Evolutionary conservation across 2,888 invertebrate species (phyloP).

Genomic region (Petrolisthes manimaculis): DNA sequence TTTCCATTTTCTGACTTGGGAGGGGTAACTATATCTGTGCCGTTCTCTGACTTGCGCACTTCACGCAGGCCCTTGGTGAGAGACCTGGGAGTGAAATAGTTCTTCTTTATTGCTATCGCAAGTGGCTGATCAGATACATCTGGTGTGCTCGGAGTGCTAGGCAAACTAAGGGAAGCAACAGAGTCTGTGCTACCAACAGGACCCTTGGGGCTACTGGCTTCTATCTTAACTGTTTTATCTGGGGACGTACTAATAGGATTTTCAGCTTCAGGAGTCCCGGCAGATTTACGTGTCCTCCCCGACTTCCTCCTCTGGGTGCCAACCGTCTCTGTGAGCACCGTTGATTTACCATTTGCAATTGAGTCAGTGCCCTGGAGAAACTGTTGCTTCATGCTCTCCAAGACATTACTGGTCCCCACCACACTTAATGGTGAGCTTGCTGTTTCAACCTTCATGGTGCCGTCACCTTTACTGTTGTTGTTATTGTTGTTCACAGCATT

Average conservation of each 20-base stretch:
- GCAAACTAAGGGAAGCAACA: slow-evolving; percentile 13
- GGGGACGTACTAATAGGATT: slow-evolving; percentile 38
- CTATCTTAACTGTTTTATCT: slow-evolving; percentile 44
- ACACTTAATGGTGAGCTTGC: slow-evolving; percentile 47
- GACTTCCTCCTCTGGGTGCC: slow-evolving; percentile 49
- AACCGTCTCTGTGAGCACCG: slow-evolving; percentile 30
- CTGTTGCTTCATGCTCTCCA: slow-evolving; percentile 64
- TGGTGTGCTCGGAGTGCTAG: slow-evolving; percentile 34
- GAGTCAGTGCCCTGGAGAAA: slow-evolving; percentile 60
- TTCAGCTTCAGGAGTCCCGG: slow-evolving; percentile 27
- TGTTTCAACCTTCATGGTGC: slow-evolving; percentile 62
- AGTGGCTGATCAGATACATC: slow-evolving; percentile 25
- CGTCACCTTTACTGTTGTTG: slow-evolving; percentile 48
- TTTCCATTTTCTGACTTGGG: slow-evolving; percentile 23
- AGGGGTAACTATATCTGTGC: slow-evolving; percentile 13
- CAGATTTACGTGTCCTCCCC: slow-evolving; percentile 37
- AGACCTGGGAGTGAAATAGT: slow-evolving; percentile 38
- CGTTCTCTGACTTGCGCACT: slow-evolving; percentile 61
- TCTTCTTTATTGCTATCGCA: slow-evolving; percentile 23
- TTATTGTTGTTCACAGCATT: slow-evolving; percentile 52
- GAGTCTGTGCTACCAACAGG: slow-evolving; percentile 8
- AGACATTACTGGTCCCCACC: slow-evolving; percentile 63
- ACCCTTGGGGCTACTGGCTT: slow-evolving; percentile 5
- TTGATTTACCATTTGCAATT: slow-evolving; percentile 40
- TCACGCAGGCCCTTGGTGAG: slow-evolving; percentile 63